Evolutionary conservation across 2,888 invertebrate species (phyloP), one percentile per base, ranked within the genome.

Genomic region (Congeria kusceri): DNA sequence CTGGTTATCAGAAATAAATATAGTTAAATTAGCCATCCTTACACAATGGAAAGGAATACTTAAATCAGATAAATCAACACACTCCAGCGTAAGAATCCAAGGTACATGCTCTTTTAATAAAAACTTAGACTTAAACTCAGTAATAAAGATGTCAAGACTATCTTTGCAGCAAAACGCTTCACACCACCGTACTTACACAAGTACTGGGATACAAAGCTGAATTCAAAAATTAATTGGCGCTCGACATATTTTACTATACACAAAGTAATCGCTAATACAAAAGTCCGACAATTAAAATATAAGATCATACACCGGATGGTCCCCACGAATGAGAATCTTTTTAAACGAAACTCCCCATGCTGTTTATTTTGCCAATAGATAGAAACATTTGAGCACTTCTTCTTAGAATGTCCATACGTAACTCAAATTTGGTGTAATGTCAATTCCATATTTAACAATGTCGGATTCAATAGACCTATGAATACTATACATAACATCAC

Each of bases 311-410:
- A 57, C 23, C 23, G 57, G 23, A 57, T 20, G 23, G 13, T 23
- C 27, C 13, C n/a, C 15, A 20, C 57, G n/a, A 15, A 57, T 57
- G n/a, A 13, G 23, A 32, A 32, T 32, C 32, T 32, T 32, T 32
- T 32, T 32, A 32, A 32, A 32, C 9, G 32, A 9, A 32, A 32
- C 32, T 32, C 32, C 32, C 9, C 32, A 53, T 57, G 23, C 20
- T 57, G 57, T 23, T 23, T 57, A 57, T 57, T 57, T 57, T 57
- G 57, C 27, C 23, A 57, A 3, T 18, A 18, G 13, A 23, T 57
- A 57, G 57, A 57, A 57, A 57, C 57, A 15, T 57, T 57, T 13
- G 57, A 57, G 3, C 57, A 57, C 57, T 57, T 57, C 13, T 27
- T 57, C 23, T 27, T 57, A 57, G 27, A 57, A 57, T 57, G 57